Evolutionary conservation across 2,113 vertebrate species (phyloP), one percentile per base, ranked within the genome.

Genomic region (human (Homo sapiens)): DNA sequence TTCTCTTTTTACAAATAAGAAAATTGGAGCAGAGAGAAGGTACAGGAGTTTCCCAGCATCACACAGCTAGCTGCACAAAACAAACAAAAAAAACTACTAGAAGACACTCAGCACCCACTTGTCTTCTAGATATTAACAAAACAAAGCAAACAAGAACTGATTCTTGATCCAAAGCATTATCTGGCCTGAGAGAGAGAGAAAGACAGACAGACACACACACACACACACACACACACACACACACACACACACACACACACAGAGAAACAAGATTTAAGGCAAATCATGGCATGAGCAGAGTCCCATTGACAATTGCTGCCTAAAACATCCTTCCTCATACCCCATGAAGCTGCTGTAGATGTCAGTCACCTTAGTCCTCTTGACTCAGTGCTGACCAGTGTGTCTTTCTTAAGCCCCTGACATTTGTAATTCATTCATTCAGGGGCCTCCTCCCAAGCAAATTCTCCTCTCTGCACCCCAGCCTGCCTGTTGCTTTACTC

Each of bases 181-280:
- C 25, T n/a, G 4, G 23, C 4, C 45, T 48, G 0, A 12, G 20
- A 55, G 8, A 43, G 9, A 57, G 8, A 14, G 16, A 38, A 7
- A 64, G 3, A 59, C 9, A 66, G 3, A 52, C 17, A 55, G 6
- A 20, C 52, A 55, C 0, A 40, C 40, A 40, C 40, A 40, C 40
- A 40, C 40, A 40, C 40, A 40, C 40, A 40, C 40, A 40, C 40
- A 40, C 40, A 40, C 40, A 40, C 40, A 40, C 40, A 40, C 40
- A 40, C 38, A 40, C 38, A 40, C 38, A 40, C 38, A 40, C 38
- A 40, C 38, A 40, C 38, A 40, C 38, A 40, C 38, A 40, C 38
- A 32, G 32, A 83, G 4, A 52, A 11, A 66, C 0, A 23, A 25
- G 40, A 45, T 23, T 14, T 23, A 75, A 75, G 40, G 23, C 40